Evolutionary conservation across 2,888 invertebrate genomes (phyloP), one percentile per base, ranked within the genome.

Genomic region (Zhuqinia jingwanae): DNA sequence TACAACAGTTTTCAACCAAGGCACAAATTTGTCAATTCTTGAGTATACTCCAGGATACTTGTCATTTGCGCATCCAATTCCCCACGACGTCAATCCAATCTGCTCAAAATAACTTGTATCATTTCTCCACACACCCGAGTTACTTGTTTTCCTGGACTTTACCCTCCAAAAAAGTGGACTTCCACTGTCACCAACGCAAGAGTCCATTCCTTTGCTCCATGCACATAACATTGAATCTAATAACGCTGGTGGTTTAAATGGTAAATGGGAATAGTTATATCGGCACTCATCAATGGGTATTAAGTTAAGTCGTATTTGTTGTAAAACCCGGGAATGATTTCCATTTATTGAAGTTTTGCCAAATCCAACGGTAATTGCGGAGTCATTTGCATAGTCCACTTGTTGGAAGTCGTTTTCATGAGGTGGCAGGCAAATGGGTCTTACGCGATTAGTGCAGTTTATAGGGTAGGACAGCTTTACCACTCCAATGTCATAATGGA

Each of bases 401-500:
- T 30, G 0, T 1, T 20, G 17, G 5, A n/a, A n/a, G n/a, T n/a
- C n/a, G n/a, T n/a, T n/a, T n/a, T 50, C 45, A 27, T 0, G 27
- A n/a, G 65, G n/a, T 0, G 85, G 85, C n/a, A 85, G 30, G 42
- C 85, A 85, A 36, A 85, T 27, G 2, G 85, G 85, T 3, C 79
- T 58, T n/a, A 85, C 60, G 17, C 63, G 36, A 36, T 30, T 50
- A 13, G n/a, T 53, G 50, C 85, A 79, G n/a, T 73, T 50, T 8
- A 85, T n/a, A 2, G 79, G 8, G 42, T 60, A 27, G 1, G 73
- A 17, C 0, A 85, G 79, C 22, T 85, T 85, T 13, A 85, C 20
- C 0, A 85, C 0, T 8, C 85, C 85, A 36, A 85, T 85, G 47
- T 85, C 85, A 75, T 58, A 73, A 20, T 85, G 79, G 30, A 36